Evolutionary conservation across 2,888 invertebrate species (phyloP).

Genomic region (Platerodrilus igneus): DNA sequence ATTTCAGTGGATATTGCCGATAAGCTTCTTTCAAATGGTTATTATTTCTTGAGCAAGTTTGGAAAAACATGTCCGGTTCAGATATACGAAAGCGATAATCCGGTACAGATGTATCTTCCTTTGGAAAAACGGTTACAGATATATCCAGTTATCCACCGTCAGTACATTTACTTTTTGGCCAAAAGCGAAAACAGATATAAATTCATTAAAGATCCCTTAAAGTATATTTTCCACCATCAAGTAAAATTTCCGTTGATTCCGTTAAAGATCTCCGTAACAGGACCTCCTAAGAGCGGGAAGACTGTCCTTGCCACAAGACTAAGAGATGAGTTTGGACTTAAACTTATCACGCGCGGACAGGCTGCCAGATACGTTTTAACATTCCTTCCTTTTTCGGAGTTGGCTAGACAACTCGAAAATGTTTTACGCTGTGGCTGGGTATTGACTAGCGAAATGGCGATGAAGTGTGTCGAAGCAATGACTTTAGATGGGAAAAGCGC

Average conservation of each 20-base stretch:
- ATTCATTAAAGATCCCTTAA: slow-evolving; percentile 56
- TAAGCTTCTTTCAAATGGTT: slow-evolving; percentile 54
- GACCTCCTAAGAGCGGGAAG: slow-evolving; percentile 62
- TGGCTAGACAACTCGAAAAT: slow-evolving; percentile 47
- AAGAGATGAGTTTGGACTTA: slow-evolving; percentile 51
- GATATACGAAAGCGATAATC: slow-evolving; percentile 49
- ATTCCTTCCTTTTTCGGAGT: slow-evolving; percentile 51
- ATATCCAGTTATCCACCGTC: slow-evolving; percentile 56
- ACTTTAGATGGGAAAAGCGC: slow-evolving; percentile 49
- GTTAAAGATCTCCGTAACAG: slow-evolving; percentile 54
- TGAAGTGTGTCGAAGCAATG: slow-evolving; percentile 53
- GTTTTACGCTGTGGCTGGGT: slow-evolving; percentile 48
- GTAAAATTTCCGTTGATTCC: slow-evolving; percentile 50
- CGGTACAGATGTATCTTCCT: slow-evolving; percentile 52
- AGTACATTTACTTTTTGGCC: slow-evolving; percentile 57
- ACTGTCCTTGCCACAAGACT: slow-evolving; percentile 55
- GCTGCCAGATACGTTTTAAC: slow-evolving; percentile 52
- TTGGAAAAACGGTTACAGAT: slow-evolving; percentile 46
- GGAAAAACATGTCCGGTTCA: slow-evolving; percentile 63
- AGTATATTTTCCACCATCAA: slow-evolving; percentile 51
- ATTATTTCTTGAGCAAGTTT: slow-evolving; percentile 60
- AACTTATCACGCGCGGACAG: slow-evolving; percentile 53
- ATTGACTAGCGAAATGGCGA: slow-evolving; percentile 48
- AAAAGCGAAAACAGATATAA: slow-evolving; percentile 49
- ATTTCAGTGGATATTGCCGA: slow-evolving; percentile 55